Evolutionary conservation across 2,113 vertebrate genomes (phyloP), one percentile per base, ranked within the genome.

Genomic region (Mola mola): DNA sequence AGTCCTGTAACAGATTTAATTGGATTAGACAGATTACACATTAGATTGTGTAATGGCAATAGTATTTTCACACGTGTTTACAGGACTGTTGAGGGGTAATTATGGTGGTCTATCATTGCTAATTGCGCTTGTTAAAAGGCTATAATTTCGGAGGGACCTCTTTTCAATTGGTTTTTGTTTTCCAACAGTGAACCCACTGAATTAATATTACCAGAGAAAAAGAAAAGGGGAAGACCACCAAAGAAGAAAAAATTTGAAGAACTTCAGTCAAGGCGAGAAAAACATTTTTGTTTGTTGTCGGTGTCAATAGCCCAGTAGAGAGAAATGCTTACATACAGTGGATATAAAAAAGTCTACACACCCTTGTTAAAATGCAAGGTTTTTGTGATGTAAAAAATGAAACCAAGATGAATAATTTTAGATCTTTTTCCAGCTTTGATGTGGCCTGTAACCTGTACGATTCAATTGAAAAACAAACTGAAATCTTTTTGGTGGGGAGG

Each of bases 201-300:
- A 5, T 26, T 70, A 10, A 76, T 60, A 33, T 70, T 84, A 28
- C 82, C 89, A 11, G 94, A 94, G 78, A 95, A 92, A 84, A 95
- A 88, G 75, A 90, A 93, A 86, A 92, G 96, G 80, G 97, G 96
- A 67, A 92, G 96, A 80, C 97, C 97, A 47, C 95, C 96, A 16
- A 99, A 99, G 86, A 91, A 94, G 75, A 96, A 92, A 87, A 95
- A 90, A 25, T 59, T 92, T 8, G 95, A 95, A 17, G 96, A 96
- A 57, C 77, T 83, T 37, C 34, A 83, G 20, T 46, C 86, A 21
- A 94, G 90, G 97, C 98, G 13, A 34, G 16, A 8, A n/a, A 21
- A 22, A 6, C 1, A 4, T 8, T 28, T 64, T 24, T 20, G 8
- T 37, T 67, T 57, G 22, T 46, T 5, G 16, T 56, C 48, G 24